Evolutionary conservation across 2,888 invertebrate genomes (phyloP).

Genomic region (Bellardia bayeri): DNA sequence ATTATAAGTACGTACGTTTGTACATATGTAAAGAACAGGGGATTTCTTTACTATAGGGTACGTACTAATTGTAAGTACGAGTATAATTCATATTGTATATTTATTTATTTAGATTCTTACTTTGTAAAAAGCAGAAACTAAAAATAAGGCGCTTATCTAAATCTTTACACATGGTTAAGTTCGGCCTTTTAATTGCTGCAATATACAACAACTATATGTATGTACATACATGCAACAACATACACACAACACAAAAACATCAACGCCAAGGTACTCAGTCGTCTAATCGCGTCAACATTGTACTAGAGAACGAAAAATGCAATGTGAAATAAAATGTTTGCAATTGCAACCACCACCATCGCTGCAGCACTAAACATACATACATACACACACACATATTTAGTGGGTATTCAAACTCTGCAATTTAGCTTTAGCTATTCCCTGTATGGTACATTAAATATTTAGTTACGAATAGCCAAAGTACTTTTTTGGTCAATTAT

Average conservation of each 20-base stretch:
- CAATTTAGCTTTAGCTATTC: slow-evolving; percentile 17
- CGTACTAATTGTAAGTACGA: slow-evolving; percentile 27
- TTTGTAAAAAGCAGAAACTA: slow-evolving; percentile 33
- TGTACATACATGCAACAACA: no score
- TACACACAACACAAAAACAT: slow-evolving; percentile 29
- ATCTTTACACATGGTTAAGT: slow-evolving; percentile 84
- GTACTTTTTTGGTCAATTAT: slow-evolving; percentile 55
- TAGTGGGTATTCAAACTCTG: neutral
- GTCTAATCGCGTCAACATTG: slow-evolving; percentile 56
- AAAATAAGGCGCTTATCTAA: slow-evolving; percentile 82
- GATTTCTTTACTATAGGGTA: slow-evolving; percentile 5
- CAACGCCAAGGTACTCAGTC: slow-evolving; percentile 60
- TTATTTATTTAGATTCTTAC: slow-evolving; percentile 64
- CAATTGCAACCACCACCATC: slow-evolving; percentile 50
- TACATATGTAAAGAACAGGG: neutral
- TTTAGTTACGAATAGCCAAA: slow-evolving; percentile 47
- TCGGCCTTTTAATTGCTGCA: slow-evolving; percentile 83
- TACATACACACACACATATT: no score
- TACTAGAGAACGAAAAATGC: slow-evolving; percentile 44
- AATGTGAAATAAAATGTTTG: slow-evolving; percentile 41
- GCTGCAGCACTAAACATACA: neutral
- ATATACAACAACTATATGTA: slow-evolving; percentile 42
- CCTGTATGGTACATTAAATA: slow-evolving; percentile 56
- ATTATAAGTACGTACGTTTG: slow-evolving; percentile 27
- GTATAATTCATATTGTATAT: slow-evolving; percentile 50